These are phyloP conservation scores for Desoria tigrina DNA, from an alignment of 2,888 invertebrate genomes.

Conservation along the genomic window DNA sequence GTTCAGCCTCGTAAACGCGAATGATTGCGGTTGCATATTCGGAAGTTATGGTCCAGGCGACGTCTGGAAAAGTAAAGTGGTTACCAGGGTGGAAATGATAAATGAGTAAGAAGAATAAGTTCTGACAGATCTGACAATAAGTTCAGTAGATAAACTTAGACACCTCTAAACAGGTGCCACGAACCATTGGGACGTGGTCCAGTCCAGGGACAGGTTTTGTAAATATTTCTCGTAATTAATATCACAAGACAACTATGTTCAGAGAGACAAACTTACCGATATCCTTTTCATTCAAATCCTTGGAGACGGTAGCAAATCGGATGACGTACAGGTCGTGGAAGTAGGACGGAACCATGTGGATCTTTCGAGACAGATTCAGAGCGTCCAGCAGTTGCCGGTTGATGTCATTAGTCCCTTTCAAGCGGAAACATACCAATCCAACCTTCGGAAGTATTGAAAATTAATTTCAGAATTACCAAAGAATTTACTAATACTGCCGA, in stretches of 20 bases:
- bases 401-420: conserved; percentile 69
- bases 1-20: conserved; percentile 25
- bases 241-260: neutral
- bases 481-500: no score
- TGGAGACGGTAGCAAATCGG: conserved; percentile 30
- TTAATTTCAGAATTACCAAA: neutral
- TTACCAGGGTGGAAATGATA: neutral
- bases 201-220: no score
- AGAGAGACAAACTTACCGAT: conserved; percentile 26
- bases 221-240: no score
- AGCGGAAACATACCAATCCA: conserved; percentile 75
- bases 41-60: conserved; percentile 27
- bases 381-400: conserved; percentile 74
- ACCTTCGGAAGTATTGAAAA: conserved; percentile 53
- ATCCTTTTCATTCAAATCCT: conserved; percentile 33
- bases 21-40: conserved; percentile 30
- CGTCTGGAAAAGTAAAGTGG: conserved; percentile 21
- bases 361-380: conserved; percentile 76
- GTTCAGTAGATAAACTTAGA: no score
- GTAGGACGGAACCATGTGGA: conserved; percentile 83
- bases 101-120: no score
- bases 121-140: no score
- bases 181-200: no score
- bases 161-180: no score
- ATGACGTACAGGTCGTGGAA: conserved; percentile 71